Evolutionary conservation across 2,113 vertebrate species (phyloP).

Genomic region (Plecturocebus donacophilus): DNA sequence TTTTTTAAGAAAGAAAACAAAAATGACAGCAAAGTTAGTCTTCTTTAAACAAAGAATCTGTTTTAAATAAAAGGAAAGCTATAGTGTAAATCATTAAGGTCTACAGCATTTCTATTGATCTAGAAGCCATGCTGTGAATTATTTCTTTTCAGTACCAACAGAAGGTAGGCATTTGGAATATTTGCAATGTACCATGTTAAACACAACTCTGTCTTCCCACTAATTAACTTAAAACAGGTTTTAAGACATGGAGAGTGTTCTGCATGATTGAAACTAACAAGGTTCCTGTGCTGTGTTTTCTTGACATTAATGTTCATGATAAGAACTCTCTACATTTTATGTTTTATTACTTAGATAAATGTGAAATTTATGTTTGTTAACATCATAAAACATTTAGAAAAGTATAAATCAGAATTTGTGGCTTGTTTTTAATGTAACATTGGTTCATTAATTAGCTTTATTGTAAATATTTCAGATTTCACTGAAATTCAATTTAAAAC

Average conservation of each 20-base stretch:
- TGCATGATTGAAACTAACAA: background rate
- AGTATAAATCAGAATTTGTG: background rate
- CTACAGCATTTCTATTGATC: background rate
- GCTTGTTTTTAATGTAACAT: background rate
- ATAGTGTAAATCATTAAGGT: conserved; percentile 17
- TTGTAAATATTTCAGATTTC: background rate
- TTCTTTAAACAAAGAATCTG: conserved; percentile 1
- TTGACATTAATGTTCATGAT: background rate
- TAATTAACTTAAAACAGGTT: background rate
- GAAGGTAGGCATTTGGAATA: background rate
- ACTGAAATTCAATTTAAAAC: background rate
- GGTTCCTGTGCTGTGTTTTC: background rate
- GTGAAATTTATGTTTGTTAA: background rate
- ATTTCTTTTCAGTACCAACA: background rate
- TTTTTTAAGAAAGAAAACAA: background rate
- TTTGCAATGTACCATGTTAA: background rate
- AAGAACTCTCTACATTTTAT: background rate
- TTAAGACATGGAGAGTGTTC: background rate
- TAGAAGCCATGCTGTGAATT: background rate
- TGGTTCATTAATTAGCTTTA: background rate
- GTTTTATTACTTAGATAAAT: background rate
- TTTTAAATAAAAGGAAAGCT: background rate
- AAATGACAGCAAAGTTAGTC: background rate
- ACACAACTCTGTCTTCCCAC: background rate
- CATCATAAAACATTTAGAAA: background rate